These are phyloP conservation scores for Cossypha polioptera DNA, from an alignment of 2,797 vertebrate genomes.

Conservation along the genomic window DNA sequence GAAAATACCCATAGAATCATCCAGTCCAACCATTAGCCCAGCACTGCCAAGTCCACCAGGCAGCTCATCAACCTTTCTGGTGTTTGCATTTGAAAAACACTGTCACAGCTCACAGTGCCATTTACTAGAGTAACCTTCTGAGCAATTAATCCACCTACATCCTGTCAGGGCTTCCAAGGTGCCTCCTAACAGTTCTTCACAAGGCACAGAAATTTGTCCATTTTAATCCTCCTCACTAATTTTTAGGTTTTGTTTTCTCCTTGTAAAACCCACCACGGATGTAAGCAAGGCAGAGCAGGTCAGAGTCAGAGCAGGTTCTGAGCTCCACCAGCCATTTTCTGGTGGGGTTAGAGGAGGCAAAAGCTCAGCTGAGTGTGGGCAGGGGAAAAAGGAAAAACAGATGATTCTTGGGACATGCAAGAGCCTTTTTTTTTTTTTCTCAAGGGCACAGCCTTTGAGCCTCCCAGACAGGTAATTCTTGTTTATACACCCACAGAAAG, in stretches of 20 bases:
- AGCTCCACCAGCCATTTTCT: not conserved
- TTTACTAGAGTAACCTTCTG: not conserved
- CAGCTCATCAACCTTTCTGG: not conserved
- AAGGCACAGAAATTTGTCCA: not conserved
- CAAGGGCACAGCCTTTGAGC: slow-evolving; percentile 21
- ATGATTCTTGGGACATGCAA: not conserved
- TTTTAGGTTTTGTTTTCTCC: not conserved
- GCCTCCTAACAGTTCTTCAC: not conserved
- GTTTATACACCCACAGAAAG: slow-evolving; percentile 17
- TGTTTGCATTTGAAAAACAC: not conserved
- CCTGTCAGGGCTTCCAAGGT: not conserved
- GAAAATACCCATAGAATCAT: not conserved
- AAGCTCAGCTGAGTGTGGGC: slow-evolving; percentile 13
- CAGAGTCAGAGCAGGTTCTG: not conserved
- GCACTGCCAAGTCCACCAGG: not conserved
- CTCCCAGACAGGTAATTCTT: slow-evolving; percentile 43
- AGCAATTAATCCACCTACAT: slow-evolving; percentile 21
- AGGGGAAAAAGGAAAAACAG: not conserved
- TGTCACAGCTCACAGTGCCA: not conserved
- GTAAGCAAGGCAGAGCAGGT: not conserved
- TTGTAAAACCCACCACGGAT: fast-evolving
- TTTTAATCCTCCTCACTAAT: not conserved
- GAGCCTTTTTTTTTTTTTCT: not conserved
- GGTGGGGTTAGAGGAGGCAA: not conserved
- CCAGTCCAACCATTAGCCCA: not conserved